phyloP scores from a whole-genome alignment of 1,140 invertebrate genomes.

The Drosophila virilis region DNA sequence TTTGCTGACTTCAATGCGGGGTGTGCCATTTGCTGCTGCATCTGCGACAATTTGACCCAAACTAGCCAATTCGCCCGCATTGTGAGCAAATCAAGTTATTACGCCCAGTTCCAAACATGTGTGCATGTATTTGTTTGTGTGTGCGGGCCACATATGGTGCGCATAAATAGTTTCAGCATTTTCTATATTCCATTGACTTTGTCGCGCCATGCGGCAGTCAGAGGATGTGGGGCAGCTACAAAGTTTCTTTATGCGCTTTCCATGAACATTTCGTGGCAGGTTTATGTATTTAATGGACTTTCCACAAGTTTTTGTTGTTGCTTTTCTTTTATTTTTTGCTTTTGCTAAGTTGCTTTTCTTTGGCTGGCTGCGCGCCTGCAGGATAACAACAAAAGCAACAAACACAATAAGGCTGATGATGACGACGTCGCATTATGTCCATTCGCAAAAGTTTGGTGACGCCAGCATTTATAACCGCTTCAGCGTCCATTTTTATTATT shows the following conservation, averaged over 20 bases:
- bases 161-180: slow-evolving; percentile 72
- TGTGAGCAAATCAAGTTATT: slow-evolving; percentile 80
- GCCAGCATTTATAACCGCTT: slow-evolving; percentile 72
- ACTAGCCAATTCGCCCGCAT: slow-evolving; percentile 52
- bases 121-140: slow-evolving; percentile 22
- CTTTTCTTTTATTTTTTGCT: slow-evolving; percentile 13
- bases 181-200: slow-evolving; percentile 64
- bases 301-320: slow-evolving; percentile 63
- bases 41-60: slow-evolving; percentile 55
- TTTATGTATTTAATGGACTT: slow-evolving; percentile 83
- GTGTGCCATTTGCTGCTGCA: slow-evolving; percentile 61
- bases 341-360: slow-evolving; percentile 35
- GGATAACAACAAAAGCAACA: slow-evolving; percentile 13
- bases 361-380: slow-evolving; percentile 16
- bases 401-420: slow-evolving; percentile 21
- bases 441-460: slow-evolving; percentile 77
- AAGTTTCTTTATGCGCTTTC: slow-evolving; percentile 83
- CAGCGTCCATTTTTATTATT: slow-evolving; percentile 77
- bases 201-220: slow-evolving; percentile 30
- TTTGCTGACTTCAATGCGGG: slow-evolving; percentile 53
- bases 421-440: slow-evolving; percentile 69
- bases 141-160: slow-evolving; percentile 72
- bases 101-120: slow-evolving; percentile 36
- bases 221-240: slow-evolving; percentile 35
- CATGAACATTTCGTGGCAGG: slow-evolving; percentile 82